Percentiles rank a stretch among this genome's conserved stretches.
These are phyloP conservation scores for Bombus turneri DNA, from an alignment of 1,140 invertebrate genomes.

Conservation along the genomic window DNA sequence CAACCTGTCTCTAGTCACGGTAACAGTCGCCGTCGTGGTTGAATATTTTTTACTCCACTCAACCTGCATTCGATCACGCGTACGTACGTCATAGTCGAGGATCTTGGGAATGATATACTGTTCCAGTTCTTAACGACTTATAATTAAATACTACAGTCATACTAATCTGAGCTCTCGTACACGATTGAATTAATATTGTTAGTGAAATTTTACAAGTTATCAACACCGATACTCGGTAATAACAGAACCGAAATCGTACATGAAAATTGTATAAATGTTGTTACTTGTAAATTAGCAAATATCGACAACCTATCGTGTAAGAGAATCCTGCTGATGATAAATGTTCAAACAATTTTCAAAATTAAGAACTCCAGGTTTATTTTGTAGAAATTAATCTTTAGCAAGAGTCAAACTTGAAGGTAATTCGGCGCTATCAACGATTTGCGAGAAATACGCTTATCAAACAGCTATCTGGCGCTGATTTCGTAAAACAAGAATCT, in stretches of 20 bases:
- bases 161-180: neutral
- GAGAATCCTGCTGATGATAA: neutral
- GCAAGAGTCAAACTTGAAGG: neutral
- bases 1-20: slow-evolving; percentile 42
- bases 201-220: neutral
- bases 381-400: neutral
- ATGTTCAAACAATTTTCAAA: neutral
- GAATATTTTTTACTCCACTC: neutral
- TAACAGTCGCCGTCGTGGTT: slow-evolving; percentile 13
- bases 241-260: neutral
- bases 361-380: neutral
- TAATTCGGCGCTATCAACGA: neutral
- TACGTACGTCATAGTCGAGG: neutral
- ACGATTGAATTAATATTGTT: neutral
- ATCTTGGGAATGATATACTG: neutral
- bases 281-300: too few relatives aligned
- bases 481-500: neutral
- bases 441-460: neutral
- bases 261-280: neutral
- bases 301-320: neutral
- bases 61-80: neutral
- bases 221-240: neutral
- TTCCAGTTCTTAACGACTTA: neutral
- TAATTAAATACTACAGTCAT: neutral
- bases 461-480: neutral